Evolutionary conservation across 2,888 invertebrate species (phyloP).

Genomic region (Dryocosmus kuriphilus): DNA sequence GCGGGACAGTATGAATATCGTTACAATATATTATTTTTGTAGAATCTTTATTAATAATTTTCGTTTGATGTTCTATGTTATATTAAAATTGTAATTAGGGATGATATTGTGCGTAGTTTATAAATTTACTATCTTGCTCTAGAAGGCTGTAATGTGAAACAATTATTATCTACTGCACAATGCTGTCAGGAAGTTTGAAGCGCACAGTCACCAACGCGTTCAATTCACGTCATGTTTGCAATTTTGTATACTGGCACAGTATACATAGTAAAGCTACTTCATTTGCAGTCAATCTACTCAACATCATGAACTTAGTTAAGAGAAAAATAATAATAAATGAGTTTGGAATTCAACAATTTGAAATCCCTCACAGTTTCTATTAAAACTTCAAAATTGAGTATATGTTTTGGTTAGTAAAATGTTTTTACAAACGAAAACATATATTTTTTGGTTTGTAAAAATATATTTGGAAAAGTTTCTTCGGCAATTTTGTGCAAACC

Average conservation of each 20-base stretch:
- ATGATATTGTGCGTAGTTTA: background rate
- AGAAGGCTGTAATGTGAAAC: conserved; percentile 19
- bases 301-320: background rate
- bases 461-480: too few species aligned
- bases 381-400: background rate
- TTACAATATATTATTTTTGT: too few species aligned
- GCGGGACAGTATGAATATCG: too few species aligned
- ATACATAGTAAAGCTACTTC: background rate
- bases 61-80: background rate
- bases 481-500: too few species aligned
- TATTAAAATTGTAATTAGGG: background rate
- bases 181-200: conserved; percentile 26
- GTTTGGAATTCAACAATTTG: background rate
- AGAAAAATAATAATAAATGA: background rate
- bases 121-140: conserved; percentile 7
- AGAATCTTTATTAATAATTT: background rate
- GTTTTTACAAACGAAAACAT: too few species aligned
- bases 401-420: too few species aligned
- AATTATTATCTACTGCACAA: conserved; percentile 23
- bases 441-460: too few species aligned
- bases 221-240: conserved; percentile 20
- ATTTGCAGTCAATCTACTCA: conserved; percentile 1
- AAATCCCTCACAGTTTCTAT: background rate
- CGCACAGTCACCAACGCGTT: conserved; percentile 15
- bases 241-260: background rate